Base-by-base conservation (phyloP, 2,888 invertebrate genomes). In the Orthosia incerta region DNA sequence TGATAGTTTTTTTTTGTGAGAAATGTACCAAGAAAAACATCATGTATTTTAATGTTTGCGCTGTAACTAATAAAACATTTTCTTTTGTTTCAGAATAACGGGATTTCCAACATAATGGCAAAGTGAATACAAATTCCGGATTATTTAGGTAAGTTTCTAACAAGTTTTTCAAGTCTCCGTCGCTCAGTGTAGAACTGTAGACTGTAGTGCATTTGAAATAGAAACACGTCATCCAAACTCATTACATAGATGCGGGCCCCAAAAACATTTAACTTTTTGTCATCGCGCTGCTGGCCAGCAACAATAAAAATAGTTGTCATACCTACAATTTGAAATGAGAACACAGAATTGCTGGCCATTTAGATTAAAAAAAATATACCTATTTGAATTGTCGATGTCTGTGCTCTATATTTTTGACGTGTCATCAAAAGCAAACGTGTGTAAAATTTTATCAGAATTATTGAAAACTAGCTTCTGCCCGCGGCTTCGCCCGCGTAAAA, bases 181-280 rank as follows among this genome's bases (percentile, higher is more conserved):
- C n/a, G 31, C 26, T 68, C 55, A 53, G 15, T 45, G 50, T 61
- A 50, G 9, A 39, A 9, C 39, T 1, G 0, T 39, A 39, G 60
- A 65, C 46, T 56, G 26, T 69, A 67, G 59, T 74, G 74, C 74
- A 78, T 71, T 78, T 53, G 64, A 65, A 81, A 75, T 75, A 73
- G 74, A 76, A 79, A 77, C 82, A 81, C 80, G 84, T 85, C 79
- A 84, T 81, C 31, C 65, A 64, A 81, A 85, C 82, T 86, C 80
- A 86, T 88, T 86, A 86, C 76, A 73, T 83, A 60, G 74, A 87
- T 89, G 87, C 88, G 89, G 88, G 88, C 86, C 82, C 79, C 83
- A 79, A 88, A 88, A 87, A 86, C 83, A 86, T 89, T 88, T 86
- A 82, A 78, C 86, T 90, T 89, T 90, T 90, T 89, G 85, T 86